These are phyloP conservation scores for Drosophila persimilis DNA, from an alignment of 1,140 invertebrate genomes.

Conservation along the genomic window DNA sequence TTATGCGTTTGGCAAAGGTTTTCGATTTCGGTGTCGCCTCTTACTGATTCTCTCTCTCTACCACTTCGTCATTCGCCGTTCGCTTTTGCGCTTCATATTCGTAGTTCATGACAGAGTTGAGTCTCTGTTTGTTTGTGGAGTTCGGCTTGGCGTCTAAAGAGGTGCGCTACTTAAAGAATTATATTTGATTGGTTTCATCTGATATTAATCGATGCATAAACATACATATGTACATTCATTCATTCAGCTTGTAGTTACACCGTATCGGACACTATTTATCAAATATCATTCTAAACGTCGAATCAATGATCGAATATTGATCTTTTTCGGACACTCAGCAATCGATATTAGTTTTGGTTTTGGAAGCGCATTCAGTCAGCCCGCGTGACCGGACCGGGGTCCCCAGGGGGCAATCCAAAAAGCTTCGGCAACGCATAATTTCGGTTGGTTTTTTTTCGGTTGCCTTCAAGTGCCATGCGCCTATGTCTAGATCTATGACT, in stretches of 20 bases:
- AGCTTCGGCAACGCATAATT: constrained; percentile 47
- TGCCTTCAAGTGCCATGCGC: constrained; percentile 57
- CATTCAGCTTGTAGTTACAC: no score
- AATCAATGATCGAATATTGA: not conserved
- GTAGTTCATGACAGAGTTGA: constrained; percentile 35
- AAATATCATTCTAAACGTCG: not conserved
- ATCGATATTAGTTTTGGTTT: not conserved
- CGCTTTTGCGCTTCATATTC: constrained; percentile 58
- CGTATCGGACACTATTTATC: not conserved
- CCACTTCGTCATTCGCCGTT: constrained; percentile 53
- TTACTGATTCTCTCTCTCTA: constrained; percentile 23
- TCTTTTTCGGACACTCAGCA: not conserved
- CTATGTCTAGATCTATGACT: constrained; percentile 26
- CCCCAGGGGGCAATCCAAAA: constrained; percentile 20
- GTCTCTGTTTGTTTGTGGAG: constrained; percentile 15
- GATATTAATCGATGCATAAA: no score
- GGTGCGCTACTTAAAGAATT: constrained; percentile 37
- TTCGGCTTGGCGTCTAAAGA: not conserved
- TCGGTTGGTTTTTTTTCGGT: constrained; percentile 13
- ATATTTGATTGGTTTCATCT: no score
- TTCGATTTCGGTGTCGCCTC: constrained; percentile 60
- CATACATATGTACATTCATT: no score
- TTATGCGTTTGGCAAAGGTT: constrained; percentile 79
- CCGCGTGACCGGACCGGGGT: constrained; percentile 10
- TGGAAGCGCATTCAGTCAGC: constrained; percentile 45